Evolutionary conservation across 1,140 invertebrate genomes (phyloP).

Genomic region (Brevipalpus yothersi): DNA sequence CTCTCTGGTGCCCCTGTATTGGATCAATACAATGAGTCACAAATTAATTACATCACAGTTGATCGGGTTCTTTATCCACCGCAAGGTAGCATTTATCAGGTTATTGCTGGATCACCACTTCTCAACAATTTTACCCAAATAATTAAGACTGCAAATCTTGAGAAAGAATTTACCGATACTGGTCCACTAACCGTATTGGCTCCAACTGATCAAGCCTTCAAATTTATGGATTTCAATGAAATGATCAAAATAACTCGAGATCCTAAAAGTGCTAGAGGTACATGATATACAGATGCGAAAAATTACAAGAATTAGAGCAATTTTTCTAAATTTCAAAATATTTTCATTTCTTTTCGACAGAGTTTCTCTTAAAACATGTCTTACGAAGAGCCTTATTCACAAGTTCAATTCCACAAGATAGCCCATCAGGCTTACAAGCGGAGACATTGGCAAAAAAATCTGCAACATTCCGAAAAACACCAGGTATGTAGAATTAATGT

Average conservation of each 20-base stretch:
- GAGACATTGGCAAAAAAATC: background rate
- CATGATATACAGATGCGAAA: background rate
- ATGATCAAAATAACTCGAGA: background rate
- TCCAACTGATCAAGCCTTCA: slow-evolving; percentile 18
- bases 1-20: slow-evolving; percentile 17
- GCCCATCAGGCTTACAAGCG: background rate
- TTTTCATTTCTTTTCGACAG: background rate
- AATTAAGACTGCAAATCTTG: slow-evolving; percentile 10
- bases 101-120: slow-evolving; percentile 14
- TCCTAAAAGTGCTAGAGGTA: background rate
- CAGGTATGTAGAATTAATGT: background rate
- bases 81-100: slow-evolving; percentile 15
- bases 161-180: slow-evolving; percentile 7
- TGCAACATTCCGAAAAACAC: background rate
- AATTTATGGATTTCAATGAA: slow-evolving; percentile 12
- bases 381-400: background rate
- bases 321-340: too few species aligned
- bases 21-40: slow-evolving; percentile 16
- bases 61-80: slow-evolving; percentile 20
- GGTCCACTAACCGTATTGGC: slow-evolving; percentile 19
- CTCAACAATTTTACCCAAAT: slow-evolving; percentile 13
- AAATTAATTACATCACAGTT: slow-evolving; percentile 20
- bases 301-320: too few species aligned
- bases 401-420: background rate
- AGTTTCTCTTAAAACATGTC: background rate